Conservation (phyloP, 2,113 vertebrate genomes). For the Caretta caretta region DNA sequence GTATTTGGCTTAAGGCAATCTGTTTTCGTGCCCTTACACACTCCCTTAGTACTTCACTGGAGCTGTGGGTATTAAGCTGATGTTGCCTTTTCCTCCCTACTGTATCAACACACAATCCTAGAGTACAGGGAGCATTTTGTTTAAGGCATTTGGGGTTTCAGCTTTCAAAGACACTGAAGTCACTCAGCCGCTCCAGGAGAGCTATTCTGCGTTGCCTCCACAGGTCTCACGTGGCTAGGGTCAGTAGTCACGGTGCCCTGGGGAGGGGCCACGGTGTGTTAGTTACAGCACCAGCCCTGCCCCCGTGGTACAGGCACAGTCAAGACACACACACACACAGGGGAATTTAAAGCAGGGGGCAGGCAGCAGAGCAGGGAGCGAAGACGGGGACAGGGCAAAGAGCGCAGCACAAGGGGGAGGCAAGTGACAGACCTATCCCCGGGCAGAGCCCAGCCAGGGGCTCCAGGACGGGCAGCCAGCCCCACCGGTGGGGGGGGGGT, state of each 20-base stretch:
- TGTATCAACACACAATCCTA: background rate
- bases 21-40: background rate
- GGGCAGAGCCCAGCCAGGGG: background rate
- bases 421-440: background rate
- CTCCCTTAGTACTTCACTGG: background rate
- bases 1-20: background rate
- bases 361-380: background rate
- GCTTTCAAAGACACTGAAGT: background rate
- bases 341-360: background rate
- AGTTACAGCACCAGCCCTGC: background rate
- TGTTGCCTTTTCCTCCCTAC: background rate
- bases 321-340: background rate
- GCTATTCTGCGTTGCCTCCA: background rate
- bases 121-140: background rate
- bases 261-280: no score
- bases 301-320: accelerated
- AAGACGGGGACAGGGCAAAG: background rate
- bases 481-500: no score
- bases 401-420: background rate
- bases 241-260: background rate
- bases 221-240: background rate
- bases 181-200: background rate
- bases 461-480: background rate
- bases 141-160: background rate
- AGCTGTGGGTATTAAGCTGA: background rate